Base-by-base conservation (phyloP, 1,140 invertebrate genomes). In the Nixonia krombeini region DNA sequence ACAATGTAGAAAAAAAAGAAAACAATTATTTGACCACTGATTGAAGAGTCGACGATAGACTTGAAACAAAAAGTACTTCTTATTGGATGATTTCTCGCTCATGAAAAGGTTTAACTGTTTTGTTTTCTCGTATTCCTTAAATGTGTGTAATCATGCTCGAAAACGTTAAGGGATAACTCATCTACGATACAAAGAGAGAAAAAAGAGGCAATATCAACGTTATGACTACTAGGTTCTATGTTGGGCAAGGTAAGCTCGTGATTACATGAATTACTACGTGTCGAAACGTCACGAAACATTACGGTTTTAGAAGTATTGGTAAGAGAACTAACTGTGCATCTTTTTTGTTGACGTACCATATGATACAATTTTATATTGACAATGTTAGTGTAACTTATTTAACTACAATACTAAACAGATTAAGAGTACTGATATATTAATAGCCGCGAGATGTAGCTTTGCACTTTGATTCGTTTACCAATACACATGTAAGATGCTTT, bases 11-110 rank as follows among this genome's bases (percentile, higher is more conserved):
- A 10, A 73, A 72, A 72, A 64, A 45, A 55, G 8, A 73, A 72
- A 72, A 64, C 17, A 67, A 68, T 72, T 56, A 41, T 72, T 66
- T 59, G 44, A 72, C 76, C 58, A 78, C 79, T 83, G 75, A 76
- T 84, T 83, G 82, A 80, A 75, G 82, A 83, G 82, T 84, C 82
- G 81, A 77, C 81, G 82, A 84, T 84, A 84, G 82, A 83, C 81
- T 79, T 82, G 55, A 66, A 63, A 59, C 58, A 41, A 59, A 38
- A 49, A 51, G 13, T 18, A 44, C 13, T 42, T 67, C 9, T 37
- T 33, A 44, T 51, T 35, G 33, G 15, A 40, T 18, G 37, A 44
- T 37, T 55, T 45, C 37, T 46, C 18, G 18, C 47, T 44, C n/a
- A 23, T 23, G 23, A 63, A 37, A 42, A 56, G 41, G 1, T 2